phyloP scores from a whole-genome alignment of 92 coral and sea anemone species.

The Diadumene lineata region DNA sequence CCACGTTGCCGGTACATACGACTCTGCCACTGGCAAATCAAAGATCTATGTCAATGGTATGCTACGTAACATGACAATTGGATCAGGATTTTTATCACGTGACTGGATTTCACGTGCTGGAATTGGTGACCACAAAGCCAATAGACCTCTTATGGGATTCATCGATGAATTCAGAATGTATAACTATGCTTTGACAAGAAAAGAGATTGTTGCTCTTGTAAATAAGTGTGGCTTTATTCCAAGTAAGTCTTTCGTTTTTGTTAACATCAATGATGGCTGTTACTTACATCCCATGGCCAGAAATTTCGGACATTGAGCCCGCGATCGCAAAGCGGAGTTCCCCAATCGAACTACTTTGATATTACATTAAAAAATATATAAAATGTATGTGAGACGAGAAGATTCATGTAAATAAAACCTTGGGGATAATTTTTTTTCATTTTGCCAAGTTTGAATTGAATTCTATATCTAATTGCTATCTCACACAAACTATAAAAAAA shows the following conservation, averaged over 20 bases:
- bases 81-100: constrained; percentile 82
- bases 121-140: constrained; percentile 97
- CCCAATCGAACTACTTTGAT: too few species aligned
- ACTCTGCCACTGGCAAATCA: constrained; percentile 87
- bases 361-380: too few species aligned
- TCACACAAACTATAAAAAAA: too few species aligned
- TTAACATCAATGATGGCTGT: too few species aligned
- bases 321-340: too few species aligned
- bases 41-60: constrained; percentile 90
- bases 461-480: too few species aligned
- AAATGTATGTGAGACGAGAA: too few species aligned
- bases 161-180: constrained; percentile 95
- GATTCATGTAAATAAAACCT: too few species aligned
- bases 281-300: too few species aligned
- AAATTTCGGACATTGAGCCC: too few species aligned
- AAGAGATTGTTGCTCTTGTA: constrained; percentile 64
- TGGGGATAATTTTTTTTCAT: too few species aligned
- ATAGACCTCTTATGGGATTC: constrained; percentile 89
- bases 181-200: constrained; percentile 86
- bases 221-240: constrained; percentile 68
- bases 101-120: constrained; percentile 97
- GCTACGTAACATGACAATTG: constrained; percentile 93
- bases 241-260: background rate
- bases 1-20: constrained; percentile 93
- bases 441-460: too few species aligned